These are phyloP conservation scores for Drosophila elegans DNA, from an alignment of 1,140 invertebrate genomes.

Conservation along the genomic window DNA sequence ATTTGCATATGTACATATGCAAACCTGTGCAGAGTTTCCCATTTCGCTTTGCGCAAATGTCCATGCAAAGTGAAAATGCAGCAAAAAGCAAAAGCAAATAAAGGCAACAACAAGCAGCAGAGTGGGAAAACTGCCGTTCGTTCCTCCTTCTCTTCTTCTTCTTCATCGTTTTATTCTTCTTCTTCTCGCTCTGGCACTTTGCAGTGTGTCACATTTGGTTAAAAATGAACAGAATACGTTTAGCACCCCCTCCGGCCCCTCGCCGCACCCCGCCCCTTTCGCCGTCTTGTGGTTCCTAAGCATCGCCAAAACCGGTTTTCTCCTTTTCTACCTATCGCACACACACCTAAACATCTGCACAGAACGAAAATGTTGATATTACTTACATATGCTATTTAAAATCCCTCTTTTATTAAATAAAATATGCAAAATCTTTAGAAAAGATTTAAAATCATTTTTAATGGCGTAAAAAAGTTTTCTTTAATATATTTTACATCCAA, in stretches of 20 bases:
- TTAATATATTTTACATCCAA: too few relatives aligned
- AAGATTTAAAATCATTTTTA: background rate
- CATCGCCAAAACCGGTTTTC: constrained; percentile 74
- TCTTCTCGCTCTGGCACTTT: constrained; percentile 24
- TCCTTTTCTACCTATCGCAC: constrained; percentile 49
- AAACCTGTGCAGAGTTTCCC: constrained; percentile 34
- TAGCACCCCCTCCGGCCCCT: constrained; percentile 10
- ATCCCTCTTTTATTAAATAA: background rate
- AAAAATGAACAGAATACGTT: constrained; percentile 52
- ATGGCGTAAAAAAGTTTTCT: too few relatives aligned
- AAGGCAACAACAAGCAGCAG: constrained; percentile 24
- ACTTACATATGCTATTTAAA: background rate
- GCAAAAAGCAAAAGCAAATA: constrained; percentile 42
- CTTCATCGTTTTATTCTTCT: too few relatives aligned
- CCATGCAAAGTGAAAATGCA: constrained; percentile 59
- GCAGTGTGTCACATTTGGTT: constrained; percentile 58
- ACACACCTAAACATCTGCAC: constrained; percentile 31
- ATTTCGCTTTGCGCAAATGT: constrained; percentile 58
- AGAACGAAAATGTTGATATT: constrained; percentile 12
- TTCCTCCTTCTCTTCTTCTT: background rate
- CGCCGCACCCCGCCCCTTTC: constrained; percentile 1
- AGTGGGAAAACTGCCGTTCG: constrained; percentile 31
- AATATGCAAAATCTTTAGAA: background rate
- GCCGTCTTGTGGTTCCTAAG: constrained; percentile 62
- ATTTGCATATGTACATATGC: constrained; percentile 25